Evolutionary conservation across 2,113 vertebrate genomes (phyloP), one percentile per base, ranked within the genome.

Genomic region (Microcebus griseorufus): DNA sequence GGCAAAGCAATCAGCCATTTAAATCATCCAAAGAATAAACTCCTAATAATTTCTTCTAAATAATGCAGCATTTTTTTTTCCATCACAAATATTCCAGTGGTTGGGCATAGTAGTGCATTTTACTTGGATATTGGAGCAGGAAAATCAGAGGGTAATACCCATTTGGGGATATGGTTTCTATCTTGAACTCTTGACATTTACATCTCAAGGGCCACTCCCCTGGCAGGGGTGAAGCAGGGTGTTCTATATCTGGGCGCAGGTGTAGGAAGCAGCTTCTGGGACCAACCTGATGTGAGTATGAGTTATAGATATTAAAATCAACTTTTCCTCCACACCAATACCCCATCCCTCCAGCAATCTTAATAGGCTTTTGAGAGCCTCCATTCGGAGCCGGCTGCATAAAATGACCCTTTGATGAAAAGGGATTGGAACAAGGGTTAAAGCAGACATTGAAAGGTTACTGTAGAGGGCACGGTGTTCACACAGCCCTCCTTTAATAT

Each of bases 401-500:
- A 98, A 99, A 99, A 99, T 98, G 98, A 98, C 98, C 93, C 97
- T 98, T 98, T 99, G 98, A 99, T 99, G 98, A 99, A 98, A 98
- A 99, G 99, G 98, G 98, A 99, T 99, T 99, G 99, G 99, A 99
- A 99, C 98, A 98, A 98, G 98, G 99, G 99, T 99, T 99, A 99
- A 99, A 99, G 98, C 99, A 99, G 99, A 99, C 98, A 99, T 98
- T 99, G 99, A 98, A 98, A 98, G 98, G 99, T 99, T 99, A 99
- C 99, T 98, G 98, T 99, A 99, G 99, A 99, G 99, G 99, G 99
- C 99, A 99, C 98, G 97, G 98, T 99, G 99, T 99, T 99, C 99
- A 99, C 98, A 99, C 99, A 99, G 98, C 99, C 99, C 99, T 99
- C 98, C 99, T 99, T 99, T 99, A 99, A 99, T 99, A 99, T 99